phyloP scores from a whole-genome alignment of 2,888 invertebrate species.

The Pecten maximus region DNA sequence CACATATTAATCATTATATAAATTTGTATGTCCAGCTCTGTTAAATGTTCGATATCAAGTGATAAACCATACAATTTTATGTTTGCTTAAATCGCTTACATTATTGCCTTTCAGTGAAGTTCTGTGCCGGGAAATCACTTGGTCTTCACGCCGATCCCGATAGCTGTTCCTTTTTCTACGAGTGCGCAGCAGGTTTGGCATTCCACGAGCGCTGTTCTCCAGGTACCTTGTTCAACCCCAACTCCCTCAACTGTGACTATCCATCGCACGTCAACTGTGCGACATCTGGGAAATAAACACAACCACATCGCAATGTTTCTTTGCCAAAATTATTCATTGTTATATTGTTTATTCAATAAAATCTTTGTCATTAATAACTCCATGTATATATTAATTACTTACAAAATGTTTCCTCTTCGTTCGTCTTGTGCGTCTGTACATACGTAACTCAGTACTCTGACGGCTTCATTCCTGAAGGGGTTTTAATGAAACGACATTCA shows the following conservation, averaged over 20 bases:
- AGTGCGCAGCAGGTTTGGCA: constrained; percentile 41
- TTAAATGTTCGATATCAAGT: background rate
- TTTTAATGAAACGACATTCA: too few relatives aligned
- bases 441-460: too few relatives aligned
- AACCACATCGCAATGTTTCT: background rate
- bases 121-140: constrained; percentile 43
- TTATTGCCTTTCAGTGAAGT: constrained; percentile 10
- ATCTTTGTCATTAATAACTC: too few relatives aligned
- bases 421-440: too few relatives aligned
- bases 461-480: too few relatives aligned
- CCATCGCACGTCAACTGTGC: constrained; percentile 41
- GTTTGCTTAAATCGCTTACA: background rate
- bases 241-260: constrained; percentile 44
- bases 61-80: background rate
- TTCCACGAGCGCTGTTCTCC: constrained; percentile 47
- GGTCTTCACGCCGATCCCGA: constrained; percentile 48
- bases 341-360: constrained; percentile 17
- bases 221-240: constrained; percentile 47
- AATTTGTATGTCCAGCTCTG: too few relatives aligned
- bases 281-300: background rate
- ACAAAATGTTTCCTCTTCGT: too few relatives aligned
- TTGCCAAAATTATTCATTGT: background rate
- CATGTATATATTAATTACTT: too few relatives aligned
- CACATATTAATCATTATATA: too few relatives aligned
- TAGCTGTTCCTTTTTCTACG: constrained; percentile 41